Base-by-base conservation (phyloP, 2,113 vertebrate genomes). In the Thunnus thynnus region DNA sequence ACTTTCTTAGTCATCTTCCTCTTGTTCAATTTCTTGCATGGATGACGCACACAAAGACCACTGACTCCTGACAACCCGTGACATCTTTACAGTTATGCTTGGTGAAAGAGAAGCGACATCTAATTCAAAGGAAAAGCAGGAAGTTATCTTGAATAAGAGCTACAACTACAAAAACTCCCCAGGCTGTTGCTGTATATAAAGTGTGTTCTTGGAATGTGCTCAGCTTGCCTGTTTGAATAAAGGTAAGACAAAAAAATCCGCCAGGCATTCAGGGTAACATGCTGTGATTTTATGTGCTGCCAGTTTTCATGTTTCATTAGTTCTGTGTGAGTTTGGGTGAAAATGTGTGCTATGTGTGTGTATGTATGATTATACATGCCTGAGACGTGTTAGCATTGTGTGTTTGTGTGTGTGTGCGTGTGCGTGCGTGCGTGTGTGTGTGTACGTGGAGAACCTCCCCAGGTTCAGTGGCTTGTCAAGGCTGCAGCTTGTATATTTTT, bases 221-320 rank as follows among this genome's bases (percentile, higher is more conserved):
- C 60, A 13, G 12, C 63, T 27, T 76, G 79, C 61, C 86, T 73
- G 61, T 62, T 73, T 76, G 55, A 87, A 87, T 83, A 72, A 85
- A 85, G 76, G 73, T 84, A 50, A 75, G 73, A 68, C 8, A 36
- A 30, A 52, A 75, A 78, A 74, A 27, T 60, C 71, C 20, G 41
- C 65, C 41, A 80, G 44, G 71, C 64, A 82, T 66, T 71, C 50
- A 58, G 50, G 25, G 20, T 73, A 80, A 66, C 64, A 8, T 64
- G 72, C 50, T 73, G 48, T 52, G 52, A 80, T 83, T 73, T 69
- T 72, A 44, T 75, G 64, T 77, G 25, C 72, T 78, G 66, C 64
- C 77, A 61, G 55, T 70, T 84, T 87, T 82, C 61, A 84, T 76
- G 65, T 88, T 87, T 90, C 69, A 73, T 87, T 80, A 65, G 32